Conservation (phyloP, 2,113 vertebrate species). For the Eulemur rufifrons region DNA sequence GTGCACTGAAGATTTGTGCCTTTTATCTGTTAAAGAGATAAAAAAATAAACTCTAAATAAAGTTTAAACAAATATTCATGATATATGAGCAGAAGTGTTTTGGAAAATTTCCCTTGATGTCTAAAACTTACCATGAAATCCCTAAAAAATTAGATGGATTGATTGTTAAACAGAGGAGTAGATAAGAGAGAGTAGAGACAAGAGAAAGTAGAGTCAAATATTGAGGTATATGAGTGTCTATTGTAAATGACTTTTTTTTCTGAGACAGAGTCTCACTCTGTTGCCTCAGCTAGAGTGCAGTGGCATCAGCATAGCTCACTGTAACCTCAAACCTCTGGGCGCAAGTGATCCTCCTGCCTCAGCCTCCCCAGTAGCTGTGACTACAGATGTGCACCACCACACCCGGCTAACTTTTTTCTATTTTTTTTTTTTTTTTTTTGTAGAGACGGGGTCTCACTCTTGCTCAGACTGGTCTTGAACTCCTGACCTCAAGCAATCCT, state of each 20-base stretch:
- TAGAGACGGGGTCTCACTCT: no score
- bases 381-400: no score
- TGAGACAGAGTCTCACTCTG: no score
- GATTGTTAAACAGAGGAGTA: neutral
- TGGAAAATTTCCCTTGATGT: neutral
- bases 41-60: neutral
- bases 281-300: no score
- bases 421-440: no score
- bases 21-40: neutral
- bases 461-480: no score
- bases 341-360: no score
- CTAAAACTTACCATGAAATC: neutral
- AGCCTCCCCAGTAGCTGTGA: no score
- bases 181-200: neutral
- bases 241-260: neutral
- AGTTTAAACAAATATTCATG: neutral
- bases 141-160: neutral
- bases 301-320: no score
- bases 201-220: neutral
- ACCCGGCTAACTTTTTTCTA: no score
- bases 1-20: neutral
- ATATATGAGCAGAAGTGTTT: neutral
- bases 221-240: neutral
- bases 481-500: no score
- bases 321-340: no score